Evolutionary conservation across 92 coral and sea anemone genomes (phyloP), one percentile per base, ranked within the genome.

Genomic region (Epizoanthus stellaris): DNA sequence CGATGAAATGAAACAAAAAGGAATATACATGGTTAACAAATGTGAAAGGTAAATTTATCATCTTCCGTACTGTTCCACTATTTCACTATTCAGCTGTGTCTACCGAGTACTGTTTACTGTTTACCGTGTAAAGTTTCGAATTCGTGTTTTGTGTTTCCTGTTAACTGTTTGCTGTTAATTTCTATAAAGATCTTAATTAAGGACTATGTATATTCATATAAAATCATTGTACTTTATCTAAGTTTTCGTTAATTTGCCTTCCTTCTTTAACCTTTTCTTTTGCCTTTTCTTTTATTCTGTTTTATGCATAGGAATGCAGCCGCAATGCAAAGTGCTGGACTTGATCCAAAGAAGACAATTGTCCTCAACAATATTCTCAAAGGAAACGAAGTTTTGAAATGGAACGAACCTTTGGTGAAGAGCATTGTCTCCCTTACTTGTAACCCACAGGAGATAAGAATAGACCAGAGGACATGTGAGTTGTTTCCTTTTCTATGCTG

Each of bases 261-360:
- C 3, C 30, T 3, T 19, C 30, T 10, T 63, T 63, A n/a, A 16
- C 21, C 4, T 68, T 3, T 13, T 23, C 36, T 68, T 11, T 11
- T 17, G 17, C 38, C 5, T 68, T 68, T 68, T 13, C 4, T 34
- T 30, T 63, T 19, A 30, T 19, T 16, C 9, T 75, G 13, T 75
- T 30, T 47, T 14, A n/a, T 20, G 6, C 30, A 5, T 72, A 80
- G 85, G 53, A 80, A 66, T 39, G 85, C 73, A 36, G 56, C 25
- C 8, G 85, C 73, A 13, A 80, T 80, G 30, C 17, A 8, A 65
- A 15, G 7, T 39, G 23, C 47, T 9, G 85, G 85, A 14, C 85
- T 80, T 80, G 63, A 80, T 25, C 74, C 85, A 80, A 80, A 60
- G 72, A 80, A 64, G 74, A 25, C 85, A 3, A 38, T 80, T 19